Conservation (phyloP, 2,888 invertebrate genomes). For the Meiosimyza decipiens region DNA sequence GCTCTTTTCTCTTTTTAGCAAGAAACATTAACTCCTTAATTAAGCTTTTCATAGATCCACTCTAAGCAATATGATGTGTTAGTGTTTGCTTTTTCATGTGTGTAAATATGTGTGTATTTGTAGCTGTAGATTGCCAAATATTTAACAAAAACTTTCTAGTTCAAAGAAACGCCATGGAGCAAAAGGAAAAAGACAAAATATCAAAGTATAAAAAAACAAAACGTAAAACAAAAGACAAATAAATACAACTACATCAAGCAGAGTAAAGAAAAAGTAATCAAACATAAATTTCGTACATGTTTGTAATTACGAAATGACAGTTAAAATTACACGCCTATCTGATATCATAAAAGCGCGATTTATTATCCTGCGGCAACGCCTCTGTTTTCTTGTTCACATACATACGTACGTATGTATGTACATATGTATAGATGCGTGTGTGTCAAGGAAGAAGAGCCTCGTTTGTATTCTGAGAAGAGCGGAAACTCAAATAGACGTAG, state of each 20-base stretch:
- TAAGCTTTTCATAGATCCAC: not conserved
- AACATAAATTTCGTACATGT: slow-evolving; percentile 40
- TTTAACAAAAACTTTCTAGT: no score
- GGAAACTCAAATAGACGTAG: no score
- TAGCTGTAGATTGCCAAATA: no score
- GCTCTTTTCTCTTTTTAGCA: no score
- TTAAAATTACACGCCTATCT: slow-evolving; percentile 36
- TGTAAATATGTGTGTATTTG: no score
- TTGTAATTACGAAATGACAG: slow-evolving; percentile 44
- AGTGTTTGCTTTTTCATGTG: not conserved
- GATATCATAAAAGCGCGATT: slow-evolving; percentile 26
- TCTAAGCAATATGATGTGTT: not conserved
- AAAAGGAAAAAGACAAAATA: not conserved
- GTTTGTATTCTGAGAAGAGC: no score
- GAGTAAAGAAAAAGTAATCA: not conserved
- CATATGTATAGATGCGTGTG: not conserved
- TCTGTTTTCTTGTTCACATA: not conserved
- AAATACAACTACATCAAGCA: slow-evolving; percentile 4
- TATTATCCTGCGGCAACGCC: slow-evolving; percentile 29
- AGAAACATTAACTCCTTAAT: no score
- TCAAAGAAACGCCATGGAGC: no score
- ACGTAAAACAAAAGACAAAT: slow-evolving; percentile 7
- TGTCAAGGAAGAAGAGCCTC: no score
- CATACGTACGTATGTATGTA: not conserved
- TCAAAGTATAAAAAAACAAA: not conserved